phyloP scores from a whole-genome alignment of 1,140 invertebrate species.

The Zaprionus lachaisei region DNA sequence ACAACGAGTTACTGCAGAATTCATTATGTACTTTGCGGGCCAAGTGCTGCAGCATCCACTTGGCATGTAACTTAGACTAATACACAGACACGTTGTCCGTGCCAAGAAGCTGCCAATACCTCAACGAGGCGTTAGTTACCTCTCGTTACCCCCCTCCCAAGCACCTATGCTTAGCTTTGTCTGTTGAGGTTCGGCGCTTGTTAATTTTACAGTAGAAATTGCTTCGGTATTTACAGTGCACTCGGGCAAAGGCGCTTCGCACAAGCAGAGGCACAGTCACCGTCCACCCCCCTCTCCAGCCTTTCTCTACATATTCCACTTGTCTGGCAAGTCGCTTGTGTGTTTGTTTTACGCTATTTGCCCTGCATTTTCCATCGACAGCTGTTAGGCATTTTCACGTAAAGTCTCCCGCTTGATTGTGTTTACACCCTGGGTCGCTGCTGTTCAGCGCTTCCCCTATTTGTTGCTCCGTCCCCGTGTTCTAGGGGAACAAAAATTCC shows the following conservation, averaged over 20 bases:
- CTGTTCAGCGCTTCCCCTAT: neutral
- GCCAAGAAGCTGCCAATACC: conserved; percentile 52
- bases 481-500: conserved; percentile 18
- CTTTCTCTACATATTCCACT: neutral
- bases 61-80: conserved; percentile 49
- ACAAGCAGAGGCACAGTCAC: conserved; percentile 14
- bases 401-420: conserved; percentile 66
- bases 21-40: conserved; percentile 58
- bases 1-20: conserved; percentile 34
- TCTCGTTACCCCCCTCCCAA: neutral
- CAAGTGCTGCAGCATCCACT: conserved; percentile 39
- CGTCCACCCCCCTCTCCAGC: neutral
- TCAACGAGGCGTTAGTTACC: conserved; percentile 10
- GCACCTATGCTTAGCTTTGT: conserved; percentile 38
- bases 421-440: conserved; percentile 43
- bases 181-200: conserved; percentile 75
- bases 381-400: conserved; percentile 75
- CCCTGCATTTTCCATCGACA: conserved; percentile 66
- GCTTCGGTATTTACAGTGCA: conserved; percentile 81
- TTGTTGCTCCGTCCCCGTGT: too few relatives aligned
- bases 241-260: conserved; percentile 70
- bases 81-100: conserved; percentile 17
- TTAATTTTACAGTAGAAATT: conserved; percentile 80
- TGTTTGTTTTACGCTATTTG: conserved; percentile 53
- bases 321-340: conserved; percentile 22